These are phyloP conservation scores for Pachypsylla venusta DNA, from an alignment of 1,140 invertebrate genomes.

Conservation along the genomic window DNA sequence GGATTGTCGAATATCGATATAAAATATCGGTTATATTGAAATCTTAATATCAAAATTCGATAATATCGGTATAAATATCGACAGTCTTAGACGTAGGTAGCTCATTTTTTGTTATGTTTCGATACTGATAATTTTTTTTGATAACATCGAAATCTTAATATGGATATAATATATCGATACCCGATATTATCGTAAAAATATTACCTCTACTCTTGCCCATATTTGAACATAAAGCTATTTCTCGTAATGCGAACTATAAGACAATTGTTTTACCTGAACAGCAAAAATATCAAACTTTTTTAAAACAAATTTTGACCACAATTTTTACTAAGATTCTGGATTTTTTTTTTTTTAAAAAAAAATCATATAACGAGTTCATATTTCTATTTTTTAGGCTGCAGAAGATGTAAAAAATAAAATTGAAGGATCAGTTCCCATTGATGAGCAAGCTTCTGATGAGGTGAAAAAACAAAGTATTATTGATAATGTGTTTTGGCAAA, in stretches of 20 bases:
- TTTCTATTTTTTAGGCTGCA: constrained; percentile 33
- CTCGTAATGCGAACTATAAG: not conserved
- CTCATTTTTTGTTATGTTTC: too few species aligned
- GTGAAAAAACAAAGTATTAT: constrained; percentile 41
- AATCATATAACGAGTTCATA: too few species aligned
- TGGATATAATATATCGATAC: too few species aligned
- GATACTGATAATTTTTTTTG: too few species aligned
- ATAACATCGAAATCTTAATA: too few species aligned
- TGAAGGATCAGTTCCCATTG: constrained; percentile 38
- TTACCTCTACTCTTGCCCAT: not conserved
- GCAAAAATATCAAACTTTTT: constrained; percentile 5
- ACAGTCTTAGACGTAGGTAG: too few species aligned
- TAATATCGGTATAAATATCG: too few species aligned
- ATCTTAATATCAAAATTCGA: too few species aligned
- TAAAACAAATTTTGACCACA: constrained; percentile 8
- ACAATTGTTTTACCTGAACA: not conserved
- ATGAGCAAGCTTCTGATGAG: constrained; percentile 34
- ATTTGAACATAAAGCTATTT: not conserved
- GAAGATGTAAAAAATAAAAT: constrained; percentile 40
- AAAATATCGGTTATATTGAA: too few species aligned
- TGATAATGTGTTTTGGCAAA: constrained; percentile 59
- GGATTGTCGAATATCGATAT: too few species aligned
- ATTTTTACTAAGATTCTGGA: not conserved
- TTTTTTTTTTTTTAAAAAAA: constrained; percentile 20
- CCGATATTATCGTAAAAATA: too few species aligned